Evolutionary conservation across 2,113 vertebrate species (phyloP), one percentile per base, ranked within the genome.

Genomic region (Noctilio leporinus): DNA sequence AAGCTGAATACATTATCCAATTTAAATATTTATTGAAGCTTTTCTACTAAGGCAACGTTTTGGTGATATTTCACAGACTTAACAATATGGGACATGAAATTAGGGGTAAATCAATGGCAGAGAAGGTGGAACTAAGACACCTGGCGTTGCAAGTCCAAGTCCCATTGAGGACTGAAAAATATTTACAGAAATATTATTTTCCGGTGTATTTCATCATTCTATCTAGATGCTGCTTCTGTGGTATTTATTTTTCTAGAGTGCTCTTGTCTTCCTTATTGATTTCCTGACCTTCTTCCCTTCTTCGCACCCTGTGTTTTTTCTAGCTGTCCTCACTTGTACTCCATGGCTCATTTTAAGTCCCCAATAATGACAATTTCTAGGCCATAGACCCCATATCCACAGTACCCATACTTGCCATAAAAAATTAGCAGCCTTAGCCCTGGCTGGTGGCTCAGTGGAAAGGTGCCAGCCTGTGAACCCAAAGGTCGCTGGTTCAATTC

Each of bases 11-110:
- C 19, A 93, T 97, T 90, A 94, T 22, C 78, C 80, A 94, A 96
- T 95, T 97, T 96, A 96, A 97, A 95, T 97, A 97, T 97, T 97
- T 97, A 96, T 96, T 86, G 85, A 96, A 95, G 80, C 65, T 94
- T 96, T 97, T 82, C 92, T 92, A 96, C 92, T 95, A 92, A 96
- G 93, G 87, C 84, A 97, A 96, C 87, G 92, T 85, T 96, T 97
- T 93, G 67, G 87, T 70, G n/a, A 77, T 95, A 97, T 59, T 65
- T 75, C 76, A 95, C 77, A 92, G 47, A 96, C 94, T 90, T 92
- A 93, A 80, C 86, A 95, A 89, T 86, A 73, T 14, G 26, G 72
- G 89, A 94, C 40, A 90, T 70, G 77, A 85, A 96, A 97, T 93
- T 73, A 87, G 76, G 14, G 57, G 35, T 87, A 95, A 96, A 87